phyloP scores from a whole-genome alignment of 1,140 invertebrate species.

The Aphaenogaster floridana region DNA sequence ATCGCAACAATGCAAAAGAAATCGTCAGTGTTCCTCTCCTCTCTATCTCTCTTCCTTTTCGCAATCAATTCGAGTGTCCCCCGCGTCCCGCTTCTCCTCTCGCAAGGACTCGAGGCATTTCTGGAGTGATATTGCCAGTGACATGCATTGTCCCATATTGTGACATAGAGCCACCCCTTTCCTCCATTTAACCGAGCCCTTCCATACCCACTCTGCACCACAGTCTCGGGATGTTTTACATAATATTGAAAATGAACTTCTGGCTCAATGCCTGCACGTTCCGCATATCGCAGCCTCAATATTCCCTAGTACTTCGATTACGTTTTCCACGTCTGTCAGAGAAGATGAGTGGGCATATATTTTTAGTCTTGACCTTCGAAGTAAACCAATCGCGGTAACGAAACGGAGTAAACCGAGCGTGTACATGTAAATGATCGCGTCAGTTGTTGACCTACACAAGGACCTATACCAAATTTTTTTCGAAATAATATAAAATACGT shows the following conservation, averaged over 20 bases:
- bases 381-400: slow-evolving; percentile 3
- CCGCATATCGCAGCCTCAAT: slow-evolving; percentile 70
- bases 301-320: slow-evolving; percentile 75
- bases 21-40: slow-evolving; percentile 29
- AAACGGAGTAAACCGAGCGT: neutral
- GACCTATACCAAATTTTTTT: neutral
- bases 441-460: neutral
- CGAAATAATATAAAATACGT: slow-evolving; percentile 14
- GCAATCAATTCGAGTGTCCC: slow-evolving; percentile 71
- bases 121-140: slow-evolving; percentile 81
- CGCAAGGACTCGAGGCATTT: slow-evolving; percentile 77
- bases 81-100: slow-evolving; percentile 19
- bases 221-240: slow-evolving; percentile 80
- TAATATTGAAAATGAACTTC: slow-evolving; percentile 83
- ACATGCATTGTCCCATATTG: slow-evolving; percentile 81
- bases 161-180: slow-evolving; percentile 77
- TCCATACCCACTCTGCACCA: slow-evolving; percentile 29
- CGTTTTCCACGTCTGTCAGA: slow-evolving; percentile 42
- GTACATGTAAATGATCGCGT: slow-evolving; percentile 12
- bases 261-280: slow-evolving; percentile 80
- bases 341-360: neutral
- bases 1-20: slow-evolving; percentile 60
- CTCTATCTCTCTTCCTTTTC: slow-evolving; percentile 59
- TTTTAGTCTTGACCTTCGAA: slow-evolving; percentile 48
- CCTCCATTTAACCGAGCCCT: slow-evolving; percentile 72